phyloP scores from a whole-genome alignment of 1,140 invertebrate genomes.

The Harpegnathos saltator region DNA sequence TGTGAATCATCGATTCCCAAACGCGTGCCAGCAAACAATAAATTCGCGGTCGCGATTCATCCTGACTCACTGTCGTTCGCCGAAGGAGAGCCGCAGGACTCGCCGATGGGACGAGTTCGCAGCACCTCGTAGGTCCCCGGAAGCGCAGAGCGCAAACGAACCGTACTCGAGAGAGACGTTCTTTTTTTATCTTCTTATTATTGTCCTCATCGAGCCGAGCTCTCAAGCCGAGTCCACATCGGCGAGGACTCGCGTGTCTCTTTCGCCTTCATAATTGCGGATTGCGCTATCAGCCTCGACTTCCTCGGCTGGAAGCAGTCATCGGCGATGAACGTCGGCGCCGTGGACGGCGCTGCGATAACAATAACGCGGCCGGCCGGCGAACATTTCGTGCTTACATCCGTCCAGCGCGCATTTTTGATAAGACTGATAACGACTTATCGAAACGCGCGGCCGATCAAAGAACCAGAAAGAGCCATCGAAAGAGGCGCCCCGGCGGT shows the following conservation, averaged over 20 bases:
- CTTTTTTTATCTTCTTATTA: too few relatives aligned
- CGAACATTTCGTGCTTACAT: not conserved
- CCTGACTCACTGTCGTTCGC: conserved; percentile 41
- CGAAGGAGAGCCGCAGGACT: too few relatives aligned
- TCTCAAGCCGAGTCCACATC: too few relatives aligned
- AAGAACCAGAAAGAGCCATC: too few relatives aligned
- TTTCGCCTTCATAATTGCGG: conserved; percentile 37
- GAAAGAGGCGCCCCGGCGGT: too few relatives aligned
- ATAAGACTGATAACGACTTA: not conserved
- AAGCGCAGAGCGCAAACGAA: too few relatives aligned
- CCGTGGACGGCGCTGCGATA: not conserved
- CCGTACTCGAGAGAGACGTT: too few relatives aligned
- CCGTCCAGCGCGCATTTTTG: not conserved
- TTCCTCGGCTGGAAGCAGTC: conserved; percentile 35
- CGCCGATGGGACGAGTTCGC: too few relatives aligned
- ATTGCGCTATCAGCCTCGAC: conserved; percentile 50
- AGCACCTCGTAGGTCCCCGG: too few relatives aligned
- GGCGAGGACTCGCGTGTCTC: conserved; percentile 21
- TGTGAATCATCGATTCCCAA: conserved; percentile 59
- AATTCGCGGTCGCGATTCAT: conserved; percentile 3
- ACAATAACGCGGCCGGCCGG: not conserved
- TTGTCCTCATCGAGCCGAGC: too few relatives aligned
- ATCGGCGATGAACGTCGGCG: not conserved
- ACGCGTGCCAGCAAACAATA: conserved; percentile 39
- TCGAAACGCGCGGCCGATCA: too few relatives aligned